Base-by-base conservation (phyloP, 37 sponge, comb jelly and placozoan genomes). In the Oscarella lobularis region DNA sequence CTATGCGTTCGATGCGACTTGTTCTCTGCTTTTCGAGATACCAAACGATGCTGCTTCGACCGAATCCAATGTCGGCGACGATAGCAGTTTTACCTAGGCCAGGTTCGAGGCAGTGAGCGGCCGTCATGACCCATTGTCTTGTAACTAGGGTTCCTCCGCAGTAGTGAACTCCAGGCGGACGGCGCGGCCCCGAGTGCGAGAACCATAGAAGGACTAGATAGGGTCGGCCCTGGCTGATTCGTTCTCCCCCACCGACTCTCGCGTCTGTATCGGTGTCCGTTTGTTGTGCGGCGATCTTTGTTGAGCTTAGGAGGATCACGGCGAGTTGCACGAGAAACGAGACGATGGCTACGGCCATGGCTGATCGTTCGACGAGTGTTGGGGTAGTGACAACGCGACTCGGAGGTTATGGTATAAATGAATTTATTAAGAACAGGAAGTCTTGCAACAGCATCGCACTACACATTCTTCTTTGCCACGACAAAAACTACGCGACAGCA, bases 271-370 rank as follows among this genome's bases (percentile, higher is more conserved):
- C 60, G 20, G 20, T 20, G 20, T 48, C 60, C 9, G 60, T 20
- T 48, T 48, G 60, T 48, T 48, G 60, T 48, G 60, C 60, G n/a
- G n/a, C n/a, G n/a, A n/a, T n/a, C n/a, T n/a, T n/a, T n/a, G n/a
- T n/a, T 48, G 60, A 48, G 60, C 14, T 27, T 48, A 48, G 60
- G 20, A 27, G 60, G 9, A 20, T 20, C 9, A 20, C 60, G 9
- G 60, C 14, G 9, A 48, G 20, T 9, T 27, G 60, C 9, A 48
- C 20, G 20, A 74, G 1, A 1, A 67, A 6, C 33, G 66, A 76
- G n/a, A 74, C 48, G 41, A 39, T 38, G 3, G 33, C 33, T 35
- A 75, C 40, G 41, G 39, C 39, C 76, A 75, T 38, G n/a, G n/a
- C n/a, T n/a, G n/a, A n/a, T n/a, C n/a, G n/a, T n/a, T n/a, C n/a